Percentiles rank a stretch among this genome's conserved stretches.
Evolutionary conservation across 1,140 invertebrate species (phyloP).

Genomic region (Triops cancriformis): DNA sequence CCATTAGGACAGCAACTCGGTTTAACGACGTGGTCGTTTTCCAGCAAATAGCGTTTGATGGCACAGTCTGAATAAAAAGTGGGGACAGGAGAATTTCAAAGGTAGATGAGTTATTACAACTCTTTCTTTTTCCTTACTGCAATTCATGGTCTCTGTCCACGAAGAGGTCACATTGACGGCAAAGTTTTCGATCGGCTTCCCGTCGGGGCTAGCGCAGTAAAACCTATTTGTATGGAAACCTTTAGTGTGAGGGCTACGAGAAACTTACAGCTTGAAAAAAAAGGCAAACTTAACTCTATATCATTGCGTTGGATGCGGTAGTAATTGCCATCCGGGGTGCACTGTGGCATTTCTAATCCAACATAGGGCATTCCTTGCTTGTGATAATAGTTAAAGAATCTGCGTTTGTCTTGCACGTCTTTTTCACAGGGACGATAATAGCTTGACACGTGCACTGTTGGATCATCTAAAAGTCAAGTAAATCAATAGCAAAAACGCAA

Average conservation of each 20-base stretch:
- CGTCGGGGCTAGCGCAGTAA: constrained; percentile 15
- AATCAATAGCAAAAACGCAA: background rate
- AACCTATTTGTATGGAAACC: background rate
- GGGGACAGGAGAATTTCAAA: background rate
- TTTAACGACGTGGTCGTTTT: background rate
- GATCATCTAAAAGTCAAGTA: background rate
- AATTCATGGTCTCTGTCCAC: background rate
- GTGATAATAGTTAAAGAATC: background rate
- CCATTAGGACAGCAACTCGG: constrained; percentile 50
- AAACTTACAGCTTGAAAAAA: background rate
- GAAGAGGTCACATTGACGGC: constrained; percentile 1
- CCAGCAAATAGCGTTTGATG: constrained; percentile 24
- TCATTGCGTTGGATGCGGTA: constrained; percentile 16
- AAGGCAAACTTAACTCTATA: constrained; percentile 8
- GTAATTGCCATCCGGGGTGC: constrained; percentile 26
- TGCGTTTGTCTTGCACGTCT: background rate
- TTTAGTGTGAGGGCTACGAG: background rate
- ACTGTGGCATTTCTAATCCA: constrained; percentile 24
- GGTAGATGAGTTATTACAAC: background rate
- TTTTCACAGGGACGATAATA: background rate
- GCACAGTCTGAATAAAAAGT: constrained; percentile 25
- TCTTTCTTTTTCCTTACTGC: constrained; percentile 11
- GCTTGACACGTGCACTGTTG: background rate
- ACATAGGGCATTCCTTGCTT: constrained; percentile 6
- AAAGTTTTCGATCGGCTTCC: constrained; percentile 15